A percentile compares a stretch with the other conserved stretches of the same genome.
phyloP scores from a whole-genome alignment of 2,888 invertebrate species.

The Tinea semifulvella region DNA sequence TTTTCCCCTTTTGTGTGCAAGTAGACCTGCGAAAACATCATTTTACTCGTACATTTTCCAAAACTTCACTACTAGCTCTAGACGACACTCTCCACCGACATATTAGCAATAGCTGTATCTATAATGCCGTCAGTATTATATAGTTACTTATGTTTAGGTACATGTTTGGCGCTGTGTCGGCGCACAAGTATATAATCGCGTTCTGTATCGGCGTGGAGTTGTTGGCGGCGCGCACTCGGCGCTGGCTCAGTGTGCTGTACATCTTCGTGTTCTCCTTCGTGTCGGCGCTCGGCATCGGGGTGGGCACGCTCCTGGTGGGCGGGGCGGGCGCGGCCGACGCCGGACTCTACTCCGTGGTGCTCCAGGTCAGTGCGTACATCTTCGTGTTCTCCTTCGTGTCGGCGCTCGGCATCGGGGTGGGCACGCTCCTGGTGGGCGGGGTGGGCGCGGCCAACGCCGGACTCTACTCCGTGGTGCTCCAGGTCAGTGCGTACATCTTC shows the following conservation, averaged over 20 bases:
- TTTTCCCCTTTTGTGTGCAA: no score
- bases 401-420: conserved; percentile 80
- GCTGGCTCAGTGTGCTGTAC: conserved; percentile 71
- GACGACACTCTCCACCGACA: not conserved
- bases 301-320: conserved; percentile 74
- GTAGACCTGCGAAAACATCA: no score
- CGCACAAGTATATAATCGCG: conserved; percentile 87
- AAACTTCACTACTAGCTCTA: no score
- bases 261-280: conserved; percentile 81
- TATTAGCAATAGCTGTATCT: not conserved
- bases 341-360: conserved; percentile 71
- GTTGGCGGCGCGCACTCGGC: conserved; percentile 72
- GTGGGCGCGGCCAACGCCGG: conserved; percentile 66
- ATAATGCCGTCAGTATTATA: no score
- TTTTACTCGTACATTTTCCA: no score
- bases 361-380: conserved; percentile 84
- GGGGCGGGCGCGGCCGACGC: conserved; percentile 65
- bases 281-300: conserved; percentile 81
- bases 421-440: conserved; percentile 71
- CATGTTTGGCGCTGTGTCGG: conserved; percentile 86
- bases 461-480: conserved; percentile 73
- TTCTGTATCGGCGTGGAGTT: conserved; percentile 89
- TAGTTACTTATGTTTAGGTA: conserved; percentile 54
- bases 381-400: conserved; percentile 82
- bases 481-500: conserved; percentile 85